Percentiles rank a stretch among this genome's conserved stretches.
Conservation (phyloP, 2,113 vertebrate genomes). For the Sminthopsis crassicaudata region DNA sequence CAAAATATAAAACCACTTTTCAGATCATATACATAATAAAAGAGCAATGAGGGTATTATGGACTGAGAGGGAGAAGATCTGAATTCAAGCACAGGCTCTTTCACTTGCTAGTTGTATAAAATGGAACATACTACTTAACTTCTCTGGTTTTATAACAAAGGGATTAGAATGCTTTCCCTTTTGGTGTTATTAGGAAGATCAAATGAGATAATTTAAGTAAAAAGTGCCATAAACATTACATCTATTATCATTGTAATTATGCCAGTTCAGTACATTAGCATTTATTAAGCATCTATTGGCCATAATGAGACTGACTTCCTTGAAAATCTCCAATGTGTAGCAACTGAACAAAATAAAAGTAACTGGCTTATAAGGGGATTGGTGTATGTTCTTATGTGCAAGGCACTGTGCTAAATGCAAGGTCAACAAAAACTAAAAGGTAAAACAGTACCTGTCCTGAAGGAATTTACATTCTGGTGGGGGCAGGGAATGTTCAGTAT, state of each 20-base stretch:
- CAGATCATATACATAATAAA: not conserved
- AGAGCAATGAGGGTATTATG: not conserved
- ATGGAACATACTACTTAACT: not conserved
- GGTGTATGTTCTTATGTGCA: not conserved
- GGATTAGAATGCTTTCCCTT: not conserved
- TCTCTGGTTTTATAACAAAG: not conserved
- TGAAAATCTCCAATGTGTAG: not conserved
- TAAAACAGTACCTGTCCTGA: not conserved
- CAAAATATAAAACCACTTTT: not conserved
- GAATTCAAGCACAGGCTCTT: not conserved
- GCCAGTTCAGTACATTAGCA: not conserved
- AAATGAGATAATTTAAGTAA: not conserved
- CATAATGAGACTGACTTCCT: not conserved
- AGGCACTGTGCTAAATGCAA: too few relatives aligned
- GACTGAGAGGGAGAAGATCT: not conserved
- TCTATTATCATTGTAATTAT: not conserved
- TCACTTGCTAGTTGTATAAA: not conserved
- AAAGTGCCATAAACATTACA: not conserved
- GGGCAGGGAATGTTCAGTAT: not conserved
- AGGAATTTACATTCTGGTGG: not conserved
- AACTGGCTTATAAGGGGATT: not conserved
- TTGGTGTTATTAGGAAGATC: not conserved
- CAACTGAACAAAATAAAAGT: not conserved
- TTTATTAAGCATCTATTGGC: not conserved
- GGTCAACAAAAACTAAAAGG: not conserved